Evolutionary conservation across 2,113 vertebrate species (phyloP).

Genomic region (Ia io): DNA sequence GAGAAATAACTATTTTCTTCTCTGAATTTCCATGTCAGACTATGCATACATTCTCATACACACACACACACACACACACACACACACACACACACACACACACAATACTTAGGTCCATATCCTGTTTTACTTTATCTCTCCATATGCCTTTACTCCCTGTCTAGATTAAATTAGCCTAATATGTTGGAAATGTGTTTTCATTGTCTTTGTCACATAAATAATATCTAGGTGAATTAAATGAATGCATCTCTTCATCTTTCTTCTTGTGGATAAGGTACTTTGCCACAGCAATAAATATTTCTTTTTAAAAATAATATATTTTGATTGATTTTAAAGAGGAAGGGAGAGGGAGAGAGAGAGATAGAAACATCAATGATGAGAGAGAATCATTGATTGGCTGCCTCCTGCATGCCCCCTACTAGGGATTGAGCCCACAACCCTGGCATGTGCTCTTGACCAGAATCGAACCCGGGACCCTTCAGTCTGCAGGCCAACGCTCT

Average conservation of each 20-base stretch:
- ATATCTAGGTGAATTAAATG: not conserved
- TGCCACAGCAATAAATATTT: not conserved
- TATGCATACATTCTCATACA: not conserved
- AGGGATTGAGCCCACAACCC: too few species aligned
- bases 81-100: not conserved
- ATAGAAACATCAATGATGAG: too few species aligned
- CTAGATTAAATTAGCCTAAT: not conserved
- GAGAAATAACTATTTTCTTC: not conserved
- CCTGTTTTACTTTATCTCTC: not conserved
- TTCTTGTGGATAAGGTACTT: not conserved
- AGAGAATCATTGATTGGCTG: too few species aligned
- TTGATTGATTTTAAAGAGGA: too few species aligned
- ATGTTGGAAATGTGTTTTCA: not conserved
- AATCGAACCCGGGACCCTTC: too few species aligned
- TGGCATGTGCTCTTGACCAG: too few species aligned
- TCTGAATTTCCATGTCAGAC: not conserved
- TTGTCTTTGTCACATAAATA: not conserved
- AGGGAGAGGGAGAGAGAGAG: too few species aligned
- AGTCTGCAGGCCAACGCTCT: too few species aligned
- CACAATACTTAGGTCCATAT: not conserved
- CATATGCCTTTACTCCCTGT: not conserved
- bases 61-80: not conserved
- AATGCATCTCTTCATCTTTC: not conserved
- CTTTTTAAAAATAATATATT: too few species aligned
- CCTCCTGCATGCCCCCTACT: too few species aligned